Evolutionary conservation across 2,888 invertebrate species (phyloP).

Genomic region (Hymenopus coronatus): DNA sequence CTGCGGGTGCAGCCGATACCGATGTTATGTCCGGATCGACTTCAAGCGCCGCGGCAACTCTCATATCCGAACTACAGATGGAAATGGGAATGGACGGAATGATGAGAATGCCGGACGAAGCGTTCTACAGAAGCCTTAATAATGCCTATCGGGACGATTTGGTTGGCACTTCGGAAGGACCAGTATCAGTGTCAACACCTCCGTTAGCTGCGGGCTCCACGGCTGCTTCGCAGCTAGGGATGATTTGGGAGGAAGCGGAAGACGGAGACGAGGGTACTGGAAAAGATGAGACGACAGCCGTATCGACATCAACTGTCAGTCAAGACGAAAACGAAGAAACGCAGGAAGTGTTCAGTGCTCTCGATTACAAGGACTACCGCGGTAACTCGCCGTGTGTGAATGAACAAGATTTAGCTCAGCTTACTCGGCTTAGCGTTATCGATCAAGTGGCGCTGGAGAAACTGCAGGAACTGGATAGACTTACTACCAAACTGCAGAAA

Average conservation of each 20-base stretch:
- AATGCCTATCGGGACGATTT: conserved; percentile 82
- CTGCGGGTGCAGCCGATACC: conserved; percentile 11
- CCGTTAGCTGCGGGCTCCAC: conserved; percentile 59
- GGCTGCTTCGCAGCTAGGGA: conserved; percentile 71
- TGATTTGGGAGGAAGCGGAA: conserved; percentile 85
- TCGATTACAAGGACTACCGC: conserved; percentile 76
- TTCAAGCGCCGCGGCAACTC: conserved; percentile 20
- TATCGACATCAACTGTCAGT: conserved; percentile 48
- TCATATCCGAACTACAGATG: conserved; percentile 45
- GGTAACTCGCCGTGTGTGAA: conserved; percentile 72
- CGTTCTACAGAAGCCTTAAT: conserved; percentile 83
- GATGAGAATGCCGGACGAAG: conserved; percentile 66
- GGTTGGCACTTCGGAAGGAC: conserved; percentile 55
- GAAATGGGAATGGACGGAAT: conserved; percentile 42
- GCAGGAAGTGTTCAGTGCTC: conserved; percentile 68
- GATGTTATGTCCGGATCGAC: conserved; percentile 14
- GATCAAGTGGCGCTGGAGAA: conserved; percentile 77
- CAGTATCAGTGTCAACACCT: conserved; percentile 41
- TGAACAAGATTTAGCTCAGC: conserved; percentile 67
- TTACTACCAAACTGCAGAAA: conserved; percentile 72
- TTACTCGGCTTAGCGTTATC: conserved; percentile 63
- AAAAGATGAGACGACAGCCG: conserved; percentile 36
- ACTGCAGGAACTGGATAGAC: conserved; percentile 72
- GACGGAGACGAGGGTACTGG: conserved; percentile 57
- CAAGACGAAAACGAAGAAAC: conserved; percentile 48